phyloP scores from a whole-genome alignment of 2,888 invertebrate genomes.

The Nephrotoma flavescens region DNA sequence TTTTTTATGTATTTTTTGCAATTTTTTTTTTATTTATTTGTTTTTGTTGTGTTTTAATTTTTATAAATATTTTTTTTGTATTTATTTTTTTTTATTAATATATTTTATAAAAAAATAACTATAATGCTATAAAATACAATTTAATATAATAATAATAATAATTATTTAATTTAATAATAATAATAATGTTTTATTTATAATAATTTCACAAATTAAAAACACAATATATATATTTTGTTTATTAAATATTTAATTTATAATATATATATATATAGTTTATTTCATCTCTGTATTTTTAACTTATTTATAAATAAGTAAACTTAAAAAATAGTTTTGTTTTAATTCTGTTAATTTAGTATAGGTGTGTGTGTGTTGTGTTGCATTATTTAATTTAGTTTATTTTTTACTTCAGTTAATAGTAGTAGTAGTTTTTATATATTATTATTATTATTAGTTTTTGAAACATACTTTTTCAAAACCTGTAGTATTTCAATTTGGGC shows the following conservation, averaged over 20 bases:
- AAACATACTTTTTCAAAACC: constrained; percentile 2
- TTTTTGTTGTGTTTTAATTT: not conserved
- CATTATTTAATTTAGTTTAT: not conserved
- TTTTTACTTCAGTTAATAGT: not conserved
- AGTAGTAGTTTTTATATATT: not conserved
- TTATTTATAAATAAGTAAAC: not conserved
- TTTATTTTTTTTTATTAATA: not conserved
- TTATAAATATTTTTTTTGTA: not conserved
- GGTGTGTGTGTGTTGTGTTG: not conserved
- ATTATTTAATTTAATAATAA: constrained; percentile 1
- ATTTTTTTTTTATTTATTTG: not conserved
- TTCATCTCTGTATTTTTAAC: not conserved
- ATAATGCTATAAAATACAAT: not conserved
- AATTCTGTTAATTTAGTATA: not conserved
- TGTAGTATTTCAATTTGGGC: constrained; percentile 4
- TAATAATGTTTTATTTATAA: not conserved
- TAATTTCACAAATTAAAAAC: not conserved
- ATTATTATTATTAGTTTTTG: not conserved
- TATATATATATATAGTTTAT: not conserved
- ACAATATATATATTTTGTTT: not conserved
- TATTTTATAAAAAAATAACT: constrained; percentile 1
- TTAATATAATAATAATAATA: constrained; percentile 1
- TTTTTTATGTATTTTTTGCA: not conserved
- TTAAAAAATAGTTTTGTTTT: not conserved
- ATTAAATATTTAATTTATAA: not conserved